Evolutionary conservation across 2,797 vertebrate species (phyloP), one percentile per base, ranked within the genome.

Genomic region (Microctenopoma lineatum): DNA sequence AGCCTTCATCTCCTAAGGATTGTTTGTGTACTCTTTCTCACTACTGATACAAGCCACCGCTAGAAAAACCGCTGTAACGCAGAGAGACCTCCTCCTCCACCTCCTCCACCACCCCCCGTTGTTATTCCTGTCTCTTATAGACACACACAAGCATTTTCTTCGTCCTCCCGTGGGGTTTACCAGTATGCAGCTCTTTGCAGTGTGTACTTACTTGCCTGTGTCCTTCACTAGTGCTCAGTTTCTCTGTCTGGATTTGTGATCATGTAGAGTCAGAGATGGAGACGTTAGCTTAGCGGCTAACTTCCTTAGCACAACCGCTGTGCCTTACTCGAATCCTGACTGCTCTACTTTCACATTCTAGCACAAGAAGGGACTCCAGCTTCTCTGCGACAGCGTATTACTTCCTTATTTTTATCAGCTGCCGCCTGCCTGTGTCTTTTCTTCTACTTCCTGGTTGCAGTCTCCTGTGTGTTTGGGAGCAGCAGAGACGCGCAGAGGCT

Each of bases 371-470:
- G 34, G 16, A 21, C 55, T 75, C 13, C 41, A 32, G 50, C 46
- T 73, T 45, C 25, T 46, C 29, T 7, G 27, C 65, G 50, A 70
- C 63, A 34, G 39, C 57, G 46, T 80, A 1, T 89, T 74, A 91
- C 92, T 93, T 94, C 93, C 93, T 83, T 87, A 34, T 93, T 93
- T 83, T 83, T 51, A 61, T 80, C 59, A 32, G 78, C 75, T 69
- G 57, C 71, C 69, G n/a, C 50, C 32, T 50, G 5, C 21, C 5
- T 14, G 66, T 60, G 58, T 51, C 51, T 78, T 64, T 61, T 34
- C 66, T 47, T 52, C 70, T 61, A 86, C 85, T 91, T 92, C 91
- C 86, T 87, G 83, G 55, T 73, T 68, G 64, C 25, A 48, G 68
- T 56, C 59, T 69, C 1, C 27, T 7, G 74, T 34, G 73, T 45